Conservation (phyloP, 2,797 vertebrate species). For the Squalus acanthias region DNA sequence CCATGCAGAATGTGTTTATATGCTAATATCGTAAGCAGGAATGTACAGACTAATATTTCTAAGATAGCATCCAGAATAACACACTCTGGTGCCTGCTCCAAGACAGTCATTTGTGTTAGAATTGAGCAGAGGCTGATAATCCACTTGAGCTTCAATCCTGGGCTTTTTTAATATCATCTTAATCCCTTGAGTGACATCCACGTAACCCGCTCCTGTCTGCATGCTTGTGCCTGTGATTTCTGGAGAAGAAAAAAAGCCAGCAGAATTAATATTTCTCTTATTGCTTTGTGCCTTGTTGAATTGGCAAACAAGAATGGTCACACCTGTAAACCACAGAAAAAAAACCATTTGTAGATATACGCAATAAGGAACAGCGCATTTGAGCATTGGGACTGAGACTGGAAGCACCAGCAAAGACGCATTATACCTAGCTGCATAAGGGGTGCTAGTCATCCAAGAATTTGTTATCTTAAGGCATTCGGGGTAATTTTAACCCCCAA, state of each 20-base stretch:
- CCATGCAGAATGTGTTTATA: background rate
- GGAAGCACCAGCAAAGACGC: background rate
- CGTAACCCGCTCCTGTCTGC: background rate
- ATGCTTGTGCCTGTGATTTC: background rate
- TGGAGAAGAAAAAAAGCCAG: background rate
- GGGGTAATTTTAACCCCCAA: no score
- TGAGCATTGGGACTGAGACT: background rate
- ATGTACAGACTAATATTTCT: background rate
- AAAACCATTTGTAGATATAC: background rate
- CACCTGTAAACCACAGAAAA: background rate
- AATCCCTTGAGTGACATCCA: constrained; percentile 15
- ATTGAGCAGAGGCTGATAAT: background rate
- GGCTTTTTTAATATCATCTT: background rate
- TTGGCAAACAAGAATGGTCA: background rate
- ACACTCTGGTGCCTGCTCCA: background rate
- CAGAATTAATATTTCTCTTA: background rate
- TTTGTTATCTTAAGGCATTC: background rate
- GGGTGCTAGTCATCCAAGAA: background rate
- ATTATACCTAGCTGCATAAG: background rate
- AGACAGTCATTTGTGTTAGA: background rate
- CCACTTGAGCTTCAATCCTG: constrained; percentile 19
- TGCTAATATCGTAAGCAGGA: background rate
- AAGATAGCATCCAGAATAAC: background rate
- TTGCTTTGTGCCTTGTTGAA: constrained; percentile 1
- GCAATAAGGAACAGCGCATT: background rate